These are phyloP conservation scores for Nasonia oneida DNA, from an alignment of 2,888 invertebrate species.

Conservation along the genomic window DNA sequence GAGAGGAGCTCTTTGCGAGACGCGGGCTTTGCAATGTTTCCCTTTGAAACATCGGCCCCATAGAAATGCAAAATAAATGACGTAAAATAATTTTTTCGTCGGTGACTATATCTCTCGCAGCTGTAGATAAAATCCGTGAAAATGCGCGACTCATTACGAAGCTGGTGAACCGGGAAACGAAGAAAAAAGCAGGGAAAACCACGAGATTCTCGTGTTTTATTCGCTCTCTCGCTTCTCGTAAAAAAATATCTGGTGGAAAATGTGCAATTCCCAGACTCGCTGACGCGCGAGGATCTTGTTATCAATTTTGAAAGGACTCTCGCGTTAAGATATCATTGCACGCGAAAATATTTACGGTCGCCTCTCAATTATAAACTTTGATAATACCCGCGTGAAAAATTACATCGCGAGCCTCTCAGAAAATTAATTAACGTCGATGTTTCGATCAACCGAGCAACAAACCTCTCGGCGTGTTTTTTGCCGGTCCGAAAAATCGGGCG, in stretches of 20 bases:
- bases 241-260: neutral
- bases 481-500: neutral
- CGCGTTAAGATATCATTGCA: neutral
- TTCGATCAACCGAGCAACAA: neutral
- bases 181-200: neutral
- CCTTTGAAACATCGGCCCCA: neutral
- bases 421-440: no score
- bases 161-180: neutral
- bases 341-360: neutral
- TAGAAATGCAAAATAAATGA: slow-evolving; percentile 17
- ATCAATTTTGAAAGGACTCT: neutral
- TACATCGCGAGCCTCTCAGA: no score
- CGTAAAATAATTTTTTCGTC: slow-evolving; percentile 12
- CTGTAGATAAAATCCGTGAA: neutral
- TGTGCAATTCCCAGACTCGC: neutral
- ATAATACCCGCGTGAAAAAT: neutral
- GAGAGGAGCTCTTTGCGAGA: neutral
- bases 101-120: neutral
- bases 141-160: slow-evolving; percentile 23
- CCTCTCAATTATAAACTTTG: neutral
- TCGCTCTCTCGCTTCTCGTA: neutral
- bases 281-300: neutral
- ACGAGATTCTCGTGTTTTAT: neutral
- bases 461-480: neutral
- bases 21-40: neutral